Percentiles rank a stretch among this genome's conserved stretches.
phyloP scores from a whole-genome alignment of 2,113 vertebrate species.

The Plestiodon gilberti region DNA sequence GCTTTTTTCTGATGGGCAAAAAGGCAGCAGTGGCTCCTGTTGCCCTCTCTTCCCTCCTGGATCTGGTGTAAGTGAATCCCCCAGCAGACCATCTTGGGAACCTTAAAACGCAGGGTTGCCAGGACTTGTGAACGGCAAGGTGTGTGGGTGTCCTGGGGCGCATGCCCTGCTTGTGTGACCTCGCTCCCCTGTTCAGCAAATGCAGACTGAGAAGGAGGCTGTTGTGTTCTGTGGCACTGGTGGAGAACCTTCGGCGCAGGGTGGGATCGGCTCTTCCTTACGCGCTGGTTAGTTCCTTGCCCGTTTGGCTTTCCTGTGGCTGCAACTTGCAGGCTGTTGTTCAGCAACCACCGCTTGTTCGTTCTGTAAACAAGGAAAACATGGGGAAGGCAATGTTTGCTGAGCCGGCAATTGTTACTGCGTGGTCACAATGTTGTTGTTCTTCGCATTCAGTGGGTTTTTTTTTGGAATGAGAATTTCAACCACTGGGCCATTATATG shows the following conservation, averaged over 20 bases:
- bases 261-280: background rate
- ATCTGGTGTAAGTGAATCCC: too few species aligned
- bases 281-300: background rate
- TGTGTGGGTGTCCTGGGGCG: too few species aligned
- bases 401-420: background rate
- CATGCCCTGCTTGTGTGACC: too few species aligned
- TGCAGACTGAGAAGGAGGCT: too few species aligned
- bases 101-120: too few species aligned
- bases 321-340: background rate
- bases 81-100: too few species aligned
- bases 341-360: background rate
- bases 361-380: constrained; percentile 12
- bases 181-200: too few species aligned
- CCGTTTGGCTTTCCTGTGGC: background rate
- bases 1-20: too few species aligned
- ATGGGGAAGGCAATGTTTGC: background rate
- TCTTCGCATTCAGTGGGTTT: background rate
- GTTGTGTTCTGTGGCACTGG: background rate
- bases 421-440: background rate
- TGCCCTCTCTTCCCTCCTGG: too few species aligned
- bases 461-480: constrained; percentile 14
- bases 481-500: background rate
- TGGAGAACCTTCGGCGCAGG: accelerated
- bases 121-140: too few species aligned
- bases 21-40: too few species aligned